Evolutionary conservation across 2,113 vertebrate genomes (phyloP).

Genomic region (Oreochromis aureus): DNA sequence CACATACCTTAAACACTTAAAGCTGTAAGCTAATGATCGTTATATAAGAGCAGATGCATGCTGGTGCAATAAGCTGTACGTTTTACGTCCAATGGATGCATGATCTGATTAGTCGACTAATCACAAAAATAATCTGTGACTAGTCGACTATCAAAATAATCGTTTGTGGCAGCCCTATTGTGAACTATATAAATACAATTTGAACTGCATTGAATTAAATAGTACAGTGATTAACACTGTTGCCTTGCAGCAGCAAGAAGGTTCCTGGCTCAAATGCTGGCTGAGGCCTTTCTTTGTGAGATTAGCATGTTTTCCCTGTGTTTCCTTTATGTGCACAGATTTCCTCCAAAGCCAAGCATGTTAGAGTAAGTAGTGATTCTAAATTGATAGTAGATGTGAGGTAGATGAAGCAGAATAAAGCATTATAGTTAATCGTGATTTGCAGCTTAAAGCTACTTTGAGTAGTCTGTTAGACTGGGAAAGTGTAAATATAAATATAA

Average conservation of each 20-base stretch:
- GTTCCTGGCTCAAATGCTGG: neutral
- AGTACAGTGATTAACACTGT: neutral
- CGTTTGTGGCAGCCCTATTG: neutral
- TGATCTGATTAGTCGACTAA: too few species aligned
- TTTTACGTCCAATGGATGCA: too few species aligned
- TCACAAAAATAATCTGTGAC: too few species aligned
- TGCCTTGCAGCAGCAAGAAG: neutral
- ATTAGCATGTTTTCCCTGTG: fast-evolving
- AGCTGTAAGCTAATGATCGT: too few species aligned
- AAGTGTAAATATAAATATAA: neutral
- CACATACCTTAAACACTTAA: too few species aligned
- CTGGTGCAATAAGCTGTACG: too few species aligned
- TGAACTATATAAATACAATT: neutral
- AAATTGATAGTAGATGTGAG: neutral
- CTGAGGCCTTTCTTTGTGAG: neutral
- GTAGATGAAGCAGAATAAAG: neutral
- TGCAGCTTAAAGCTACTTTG: neutral
- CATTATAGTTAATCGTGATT: neutral
- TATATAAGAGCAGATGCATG: too few species aligned
- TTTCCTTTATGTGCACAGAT: fast-evolving
- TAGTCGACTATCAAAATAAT: too few species aligned
- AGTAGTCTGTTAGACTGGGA: neutral
- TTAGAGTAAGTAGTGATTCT: neutral
- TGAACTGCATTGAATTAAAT: neutral
- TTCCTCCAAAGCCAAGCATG: neutral